Evolutionary conservation across 2,888 invertebrate species (phyloP).

Genomic region (Venusia cambrica): DNA sequence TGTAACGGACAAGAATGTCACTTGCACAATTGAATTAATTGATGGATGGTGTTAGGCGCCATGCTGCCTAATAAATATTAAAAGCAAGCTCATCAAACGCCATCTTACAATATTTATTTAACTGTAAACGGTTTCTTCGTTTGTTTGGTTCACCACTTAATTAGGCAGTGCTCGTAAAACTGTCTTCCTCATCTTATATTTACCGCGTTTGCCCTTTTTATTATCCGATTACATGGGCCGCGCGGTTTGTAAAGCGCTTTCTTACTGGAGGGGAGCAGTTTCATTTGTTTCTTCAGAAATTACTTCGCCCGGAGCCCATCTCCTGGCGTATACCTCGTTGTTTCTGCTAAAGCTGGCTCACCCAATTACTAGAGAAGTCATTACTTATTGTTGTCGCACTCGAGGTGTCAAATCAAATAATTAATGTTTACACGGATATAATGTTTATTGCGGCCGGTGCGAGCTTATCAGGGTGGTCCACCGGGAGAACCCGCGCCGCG

Average conservation of each 20-base stretch:
- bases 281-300: slow-evolving; percentile 80
- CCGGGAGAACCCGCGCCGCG: slow-evolving; percentile 52
- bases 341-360: slow-evolving; percentile 28
- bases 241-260: slow-evolving; percentile 74
- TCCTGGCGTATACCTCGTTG: slow-evolving; percentile 34
- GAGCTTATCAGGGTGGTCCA: slow-evolving; percentile 65
- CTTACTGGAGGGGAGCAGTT: slow-evolving; percentile 75
- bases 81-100: slow-evolving; percentile 17
- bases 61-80: slow-evolving; percentile 13
- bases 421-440: slow-evolving; percentile 72
- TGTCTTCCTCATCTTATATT: slow-evolving; percentile 82
- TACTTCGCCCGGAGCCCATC: slow-evolving; percentile 60
- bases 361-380: slow-evolving; percentile 52
- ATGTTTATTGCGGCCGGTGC: slow-evolving; percentile 57
- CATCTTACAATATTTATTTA: slow-evolving; percentile 45
- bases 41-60: slow-evolving; percentile 1
- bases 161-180: slow-evolving; percentile 80
- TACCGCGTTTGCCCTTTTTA: slow-evolving; percentile 82
- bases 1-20: no score
- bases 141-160: slow-evolving; percentile 79
- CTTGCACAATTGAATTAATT: slow-evolving; percentile 1
- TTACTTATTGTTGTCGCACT: slow-evolving; percentile 62
- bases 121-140: slow-evolving; percentile 70
- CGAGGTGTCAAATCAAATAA: slow-evolving; percentile 59
- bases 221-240: slow-evolving; percentile 80